phyloP scores from a whole-genome alignment of 2,888 invertebrate species.

The Luperina nickerlii region DNA sequence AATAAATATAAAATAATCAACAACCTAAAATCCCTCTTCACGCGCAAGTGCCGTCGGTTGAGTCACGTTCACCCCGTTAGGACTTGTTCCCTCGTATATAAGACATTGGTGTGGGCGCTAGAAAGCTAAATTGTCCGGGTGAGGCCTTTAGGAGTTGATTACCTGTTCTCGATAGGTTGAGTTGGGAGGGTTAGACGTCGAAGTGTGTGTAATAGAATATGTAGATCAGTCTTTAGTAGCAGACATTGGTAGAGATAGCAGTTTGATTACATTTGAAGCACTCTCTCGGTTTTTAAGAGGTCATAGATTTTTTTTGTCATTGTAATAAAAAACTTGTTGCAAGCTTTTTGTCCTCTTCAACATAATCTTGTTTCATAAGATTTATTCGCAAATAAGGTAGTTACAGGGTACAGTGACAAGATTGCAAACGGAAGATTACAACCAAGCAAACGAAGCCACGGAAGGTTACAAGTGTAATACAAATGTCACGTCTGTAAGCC shows the following conservation, averaged over 20 bases:
- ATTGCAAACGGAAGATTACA: conserved; percentile 45
- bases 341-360: background rate
- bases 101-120: conserved; percentile 56
- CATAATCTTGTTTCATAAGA: conserved; percentile 19
- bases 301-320: background rate
- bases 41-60: conserved; percentile 37
- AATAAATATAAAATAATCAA: conserved; percentile 57
- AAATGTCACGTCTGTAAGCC: conserved; percentile 58
- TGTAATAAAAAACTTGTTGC: background rate
- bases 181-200: conserved; percentile 14
- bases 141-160: conserved; percentile 60
- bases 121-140: conserved; percentile 55
- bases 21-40: conserved; percentile 45
- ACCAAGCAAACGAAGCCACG: conserved; percentile 23
- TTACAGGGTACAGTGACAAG: background rate
- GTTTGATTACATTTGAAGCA: background rate
- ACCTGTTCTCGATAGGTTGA: conserved; percentile 55
- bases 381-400: conserved; percentile 36
- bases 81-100: conserved; percentile 55
- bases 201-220: conserved; percentile 14
- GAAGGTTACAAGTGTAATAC: conserved; percentile 54
- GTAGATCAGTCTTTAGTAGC: background rate
- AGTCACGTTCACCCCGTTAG: conserved; percentile 64
- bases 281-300: background rate
- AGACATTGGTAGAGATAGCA: background rate